Evolutionary conservation across 2,797 vertebrate species (phyloP).

Genomic region (Phoeniculus purpureus): DNA sequence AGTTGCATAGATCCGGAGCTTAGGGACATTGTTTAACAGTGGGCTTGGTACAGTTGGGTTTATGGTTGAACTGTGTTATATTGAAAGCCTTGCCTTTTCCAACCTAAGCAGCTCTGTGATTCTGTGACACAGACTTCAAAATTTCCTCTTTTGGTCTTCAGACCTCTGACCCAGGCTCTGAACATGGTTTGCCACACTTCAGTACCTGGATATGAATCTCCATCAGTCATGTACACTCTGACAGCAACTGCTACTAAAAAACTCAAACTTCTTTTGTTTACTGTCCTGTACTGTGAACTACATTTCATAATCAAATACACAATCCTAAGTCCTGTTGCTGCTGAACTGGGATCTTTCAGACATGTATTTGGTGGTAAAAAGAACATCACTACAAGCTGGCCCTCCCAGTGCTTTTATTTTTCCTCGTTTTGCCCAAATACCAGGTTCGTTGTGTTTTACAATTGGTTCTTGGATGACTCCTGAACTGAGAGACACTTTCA

Average conservation of each 20-base stretch:
- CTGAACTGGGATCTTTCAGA: background rate
- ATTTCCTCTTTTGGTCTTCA: background rate
- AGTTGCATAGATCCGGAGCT: no score
- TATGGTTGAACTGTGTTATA: no score
- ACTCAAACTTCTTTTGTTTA: background rate
- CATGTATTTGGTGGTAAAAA: background rate
- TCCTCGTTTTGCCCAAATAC: background rate
- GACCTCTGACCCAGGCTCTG: background rate
- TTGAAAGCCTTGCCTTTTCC: no score
- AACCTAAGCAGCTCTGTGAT: no score
- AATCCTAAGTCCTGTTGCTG: background rate
- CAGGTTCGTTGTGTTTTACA: background rate
- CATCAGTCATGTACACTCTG: background rate
- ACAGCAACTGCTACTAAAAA: background rate
- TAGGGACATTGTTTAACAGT: no score
- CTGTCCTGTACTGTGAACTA: background rate
- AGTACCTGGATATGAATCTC: background rate
- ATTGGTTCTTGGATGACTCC: slow-evolving; percentile 44
- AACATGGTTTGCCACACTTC: background rate
- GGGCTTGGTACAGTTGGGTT: no score
- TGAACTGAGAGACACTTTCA: slow-evolving; percentile 60
- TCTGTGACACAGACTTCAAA: background rate
- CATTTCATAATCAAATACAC: background rate
- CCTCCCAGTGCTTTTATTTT: background rate
- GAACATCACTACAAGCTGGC: background rate